A percentile compares a stretch with the other conserved stretches of the same genome.
phyloP scores from a whole-genome alignment of 2,797 vertebrate genomes.

The Tiaroga cobitis region DNA sequence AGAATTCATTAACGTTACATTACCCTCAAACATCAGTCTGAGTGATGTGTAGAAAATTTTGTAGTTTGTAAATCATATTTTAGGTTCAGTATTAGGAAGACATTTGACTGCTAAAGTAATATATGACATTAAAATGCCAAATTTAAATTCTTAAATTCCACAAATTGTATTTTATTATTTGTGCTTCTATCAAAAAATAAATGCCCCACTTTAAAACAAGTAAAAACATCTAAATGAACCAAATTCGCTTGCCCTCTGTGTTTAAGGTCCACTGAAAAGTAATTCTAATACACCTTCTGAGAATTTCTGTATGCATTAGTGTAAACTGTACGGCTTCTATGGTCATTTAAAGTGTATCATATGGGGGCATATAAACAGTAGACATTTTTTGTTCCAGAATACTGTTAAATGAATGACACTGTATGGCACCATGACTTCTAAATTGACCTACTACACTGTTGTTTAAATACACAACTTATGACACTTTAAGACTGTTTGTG shows the following conservation, averaged over 20 bases:
- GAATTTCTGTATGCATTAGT: not conserved
- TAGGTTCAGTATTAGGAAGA: slow-evolving; percentile 3
- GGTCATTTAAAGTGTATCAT: not conserved
- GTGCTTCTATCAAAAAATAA: not conserved
- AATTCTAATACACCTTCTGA: not conserved
- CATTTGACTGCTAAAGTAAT: not conserved
- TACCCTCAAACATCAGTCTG: slow-evolving; percentile 22
- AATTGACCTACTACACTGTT: not conserved
- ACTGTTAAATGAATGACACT: not conserved
- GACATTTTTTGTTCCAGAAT: not conserved
- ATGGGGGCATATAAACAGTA: not conserved
- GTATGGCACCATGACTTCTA: not conserved
- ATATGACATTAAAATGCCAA: not conserved
- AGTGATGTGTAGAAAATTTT: not conserved
- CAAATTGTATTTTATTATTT: not conserved
- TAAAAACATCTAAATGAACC: not conserved
- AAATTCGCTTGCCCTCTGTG: not conserved
- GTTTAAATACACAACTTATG: not conserved
- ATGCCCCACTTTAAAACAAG: too few relatives aligned
- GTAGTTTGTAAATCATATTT: not conserved
- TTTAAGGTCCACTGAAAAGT: not conserved
- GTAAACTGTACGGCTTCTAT: not conserved
- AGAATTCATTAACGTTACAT: slow-evolving; percentile 4
- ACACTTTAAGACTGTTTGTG: not conserved
- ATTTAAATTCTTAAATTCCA: not conserved